Percentiles rank a stretch among this genome's conserved stretches.
Conservation (phyloP, 2,113 vertebrate genomes). For the Lasiurus borealis region DNA sequence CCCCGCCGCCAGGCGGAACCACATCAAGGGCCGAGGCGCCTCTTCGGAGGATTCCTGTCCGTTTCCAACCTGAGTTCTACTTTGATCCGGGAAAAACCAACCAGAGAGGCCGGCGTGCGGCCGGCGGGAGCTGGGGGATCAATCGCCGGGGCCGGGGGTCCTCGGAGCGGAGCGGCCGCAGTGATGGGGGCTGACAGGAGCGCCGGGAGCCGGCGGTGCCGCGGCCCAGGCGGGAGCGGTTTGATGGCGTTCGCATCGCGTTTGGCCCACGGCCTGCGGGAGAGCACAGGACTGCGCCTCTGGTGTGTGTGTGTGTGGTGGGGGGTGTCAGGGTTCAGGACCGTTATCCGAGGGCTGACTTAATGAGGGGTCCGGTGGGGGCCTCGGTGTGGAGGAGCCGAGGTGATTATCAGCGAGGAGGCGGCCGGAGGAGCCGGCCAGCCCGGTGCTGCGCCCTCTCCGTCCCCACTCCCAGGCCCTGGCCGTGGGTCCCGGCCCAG, state of each 20-base stretch:
- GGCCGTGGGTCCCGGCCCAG: neutral
- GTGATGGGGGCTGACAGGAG: neutral
- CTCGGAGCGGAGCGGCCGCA: accelerated
- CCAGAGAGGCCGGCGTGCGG: neutral
- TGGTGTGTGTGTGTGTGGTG: no score
- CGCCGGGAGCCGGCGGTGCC: accelerated
- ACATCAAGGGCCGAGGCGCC: neutral
- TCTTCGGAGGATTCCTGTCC: neutral
- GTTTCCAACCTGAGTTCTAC: neutral
- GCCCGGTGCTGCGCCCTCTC: neutral
- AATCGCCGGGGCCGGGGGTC: neutral
- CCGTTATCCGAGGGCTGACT: neutral
- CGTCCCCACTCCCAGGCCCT: neutral
- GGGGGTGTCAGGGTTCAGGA: neutral
- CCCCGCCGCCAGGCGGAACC: accelerated
- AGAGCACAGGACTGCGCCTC: neutral
- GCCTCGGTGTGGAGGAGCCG: accelerated
- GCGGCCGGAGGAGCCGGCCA: neutral
- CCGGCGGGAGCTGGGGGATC: accelerated
- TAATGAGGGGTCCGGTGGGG: accelerated
- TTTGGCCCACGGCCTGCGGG: neutral
- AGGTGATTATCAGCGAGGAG: no score
- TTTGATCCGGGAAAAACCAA: neutral
- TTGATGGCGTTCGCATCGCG: neutral
- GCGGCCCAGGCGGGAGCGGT: accelerated